Evolutionary conservation across 2,888 invertebrate species (phyloP).

Genomic region (Julus scanicus): DNA sequence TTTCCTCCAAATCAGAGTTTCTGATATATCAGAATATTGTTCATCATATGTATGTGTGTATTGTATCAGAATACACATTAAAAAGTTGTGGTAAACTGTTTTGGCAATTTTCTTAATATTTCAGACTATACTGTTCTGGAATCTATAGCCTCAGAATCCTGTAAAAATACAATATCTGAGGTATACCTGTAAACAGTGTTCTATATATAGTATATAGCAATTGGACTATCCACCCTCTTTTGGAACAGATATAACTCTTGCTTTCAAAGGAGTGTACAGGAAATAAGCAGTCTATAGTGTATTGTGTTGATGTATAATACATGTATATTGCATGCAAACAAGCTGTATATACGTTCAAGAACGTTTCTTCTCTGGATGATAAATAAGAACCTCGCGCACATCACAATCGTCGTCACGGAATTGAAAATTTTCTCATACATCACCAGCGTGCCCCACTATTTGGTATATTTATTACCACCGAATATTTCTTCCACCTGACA

Average conservation of each 20-base stretch:
- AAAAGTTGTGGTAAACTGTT: too few relatives aligned
- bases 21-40: too few relatives aligned
- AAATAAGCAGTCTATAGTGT: not conserved
- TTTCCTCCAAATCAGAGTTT: not conserved
- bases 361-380: not conserved
- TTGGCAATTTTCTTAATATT: too few relatives aligned
- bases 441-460: conserved; percentile 13
- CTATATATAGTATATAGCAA: not conserved
- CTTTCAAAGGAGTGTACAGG: not conserved
- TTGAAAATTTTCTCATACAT: conserved; percentile 22
- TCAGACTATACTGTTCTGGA: too few relatives aligned
- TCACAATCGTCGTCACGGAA: conserved; percentile 39
- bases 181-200: too few relatives aligned
- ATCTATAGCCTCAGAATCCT: too few relatives aligned
- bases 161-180: too few relatives aligned
- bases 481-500: conserved; percentile 38
- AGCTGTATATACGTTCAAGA: not conserved
- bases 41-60: too few relatives aligned
- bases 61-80: too few relatives aligned
- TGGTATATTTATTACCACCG: conserved; percentile 27
- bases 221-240: too few relatives aligned
- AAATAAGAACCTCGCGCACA: conserved; percentile 30
- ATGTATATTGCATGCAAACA: not conserved
- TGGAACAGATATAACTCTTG: too few relatives aligned
- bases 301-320: not conserved